A percentile compares a stretch with the other conserved stretches of the same genome.
phyloP scores from a whole-genome alignment of 2,113 vertebrate species.

The Hucho hucho region DNA sequence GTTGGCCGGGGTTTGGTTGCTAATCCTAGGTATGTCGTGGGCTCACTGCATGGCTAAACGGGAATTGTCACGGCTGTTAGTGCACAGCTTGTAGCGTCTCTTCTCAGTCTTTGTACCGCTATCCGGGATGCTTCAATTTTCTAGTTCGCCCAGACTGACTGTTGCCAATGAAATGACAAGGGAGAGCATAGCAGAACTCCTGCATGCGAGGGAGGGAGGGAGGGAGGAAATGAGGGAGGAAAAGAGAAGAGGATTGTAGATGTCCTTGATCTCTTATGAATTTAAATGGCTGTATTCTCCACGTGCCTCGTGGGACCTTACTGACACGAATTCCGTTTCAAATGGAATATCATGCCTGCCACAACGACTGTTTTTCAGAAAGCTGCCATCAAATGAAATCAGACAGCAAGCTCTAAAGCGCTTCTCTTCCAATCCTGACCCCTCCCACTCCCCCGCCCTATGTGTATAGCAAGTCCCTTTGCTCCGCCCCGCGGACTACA shows the following conservation, averaged over 20 bases:
- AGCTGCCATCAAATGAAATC: constrained; percentile 39
- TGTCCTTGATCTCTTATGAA: constrained; percentile 42
- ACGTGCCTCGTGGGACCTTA: constrained; percentile 29
- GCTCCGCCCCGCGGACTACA: constrained; percentile 1
- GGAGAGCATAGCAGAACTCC: constrained; percentile 4
- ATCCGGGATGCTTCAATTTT: constrained; percentile 32
- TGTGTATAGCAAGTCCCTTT: constrained; percentile 16
- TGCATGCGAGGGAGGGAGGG: background rate
- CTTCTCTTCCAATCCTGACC: constrained; percentile 13
- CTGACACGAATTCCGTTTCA: constrained; percentile 32
- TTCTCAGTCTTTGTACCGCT: background rate
- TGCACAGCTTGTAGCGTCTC: constrained; percentile 29
- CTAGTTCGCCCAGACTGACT: background rate
- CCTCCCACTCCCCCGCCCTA: constrained; percentile 11
- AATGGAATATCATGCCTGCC: constrained; percentile 43
- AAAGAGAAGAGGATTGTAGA: constrained; percentile 18
- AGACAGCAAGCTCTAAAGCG: constrained; percentile 16
- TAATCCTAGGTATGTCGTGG: constrained; percentile 21
- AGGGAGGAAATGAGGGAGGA: background rate
- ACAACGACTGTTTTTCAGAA: constrained; percentile 17
- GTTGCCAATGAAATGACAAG: constrained; percentile 33
- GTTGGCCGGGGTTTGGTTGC: background rate
- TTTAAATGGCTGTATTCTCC: constrained; percentile 43
- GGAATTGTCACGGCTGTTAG: constrained; percentile 23
- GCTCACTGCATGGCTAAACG: constrained; percentile 14